These are phyloP conservation scores for Magallana ariakensis DNA, from an alignment of 1,140 invertebrate genomes.

Conservation along the genomic window DNA sequence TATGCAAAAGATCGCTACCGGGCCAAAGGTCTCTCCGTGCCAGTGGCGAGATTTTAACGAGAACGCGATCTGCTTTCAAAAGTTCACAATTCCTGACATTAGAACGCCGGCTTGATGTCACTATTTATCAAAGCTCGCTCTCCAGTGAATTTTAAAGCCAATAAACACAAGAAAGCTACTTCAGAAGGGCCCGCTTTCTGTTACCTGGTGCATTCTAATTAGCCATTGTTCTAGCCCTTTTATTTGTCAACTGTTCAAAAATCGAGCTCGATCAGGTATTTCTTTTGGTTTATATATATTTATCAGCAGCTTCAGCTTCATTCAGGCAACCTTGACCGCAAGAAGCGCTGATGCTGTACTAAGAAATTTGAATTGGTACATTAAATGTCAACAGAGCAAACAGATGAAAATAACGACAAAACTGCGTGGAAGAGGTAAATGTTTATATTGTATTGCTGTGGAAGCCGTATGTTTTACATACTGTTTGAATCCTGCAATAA, in stretches of 20 bases:
- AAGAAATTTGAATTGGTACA: too few relatives aligned
- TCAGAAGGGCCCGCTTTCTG: not conserved
- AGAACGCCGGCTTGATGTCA: conserved; percentile 26
- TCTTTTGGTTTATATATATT: too few relatives aligned
- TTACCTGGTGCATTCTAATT: conserved; percentile 24
- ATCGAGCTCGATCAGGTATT: too few relatives aligned
- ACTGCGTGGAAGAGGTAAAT: too few relatives aligned
- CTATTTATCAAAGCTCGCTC: conserved; percentile 24
- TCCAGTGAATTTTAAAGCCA: conserved; percentile 3
- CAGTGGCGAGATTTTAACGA: conserved; percentile 35
- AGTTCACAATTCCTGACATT: conserved; percentile 24
- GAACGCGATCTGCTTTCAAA: conserved; percentile 37
- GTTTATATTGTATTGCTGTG: not conserved
- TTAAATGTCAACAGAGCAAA: too few relatives aligned
- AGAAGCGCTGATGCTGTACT: too few relatives aligned
- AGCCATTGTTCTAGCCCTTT: not conserved
- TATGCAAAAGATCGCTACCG: conserved; percentile 22
- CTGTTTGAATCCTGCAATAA: conserved; percentile 10
- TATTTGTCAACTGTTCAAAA: too few relatives aligned
- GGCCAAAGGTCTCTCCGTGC: conserved; percentile 8
- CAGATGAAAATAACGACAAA: too few relatives aligned
- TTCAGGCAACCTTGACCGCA: too few relatives aligned
- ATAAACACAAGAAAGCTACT: not conserved
- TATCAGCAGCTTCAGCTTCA: too few relatives aligned
- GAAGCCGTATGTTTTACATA: not conserved